Conservation (phyloP, 92 coral and sea anemone genomes). For the Parazoanthus swiftii region DNA sequence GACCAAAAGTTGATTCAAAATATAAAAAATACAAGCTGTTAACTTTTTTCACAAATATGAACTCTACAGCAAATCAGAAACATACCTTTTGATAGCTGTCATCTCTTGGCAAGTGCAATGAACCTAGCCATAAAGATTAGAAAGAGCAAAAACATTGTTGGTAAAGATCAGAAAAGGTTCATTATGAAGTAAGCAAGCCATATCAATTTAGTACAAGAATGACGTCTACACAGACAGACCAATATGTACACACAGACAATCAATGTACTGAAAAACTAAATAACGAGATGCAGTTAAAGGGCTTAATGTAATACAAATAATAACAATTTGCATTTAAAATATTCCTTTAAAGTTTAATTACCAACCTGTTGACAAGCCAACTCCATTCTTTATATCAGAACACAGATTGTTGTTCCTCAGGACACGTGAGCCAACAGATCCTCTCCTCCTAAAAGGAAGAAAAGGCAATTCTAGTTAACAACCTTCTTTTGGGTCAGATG, state of each 20-base stretch:
- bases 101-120: slow-evolving; percentile 74
- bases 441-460: slow-evolving; percentile 69
- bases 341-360: too few species aligned
- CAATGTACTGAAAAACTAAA: too few species aligned
- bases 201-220: too few species aligned
- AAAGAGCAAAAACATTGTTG: not conserved
- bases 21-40: too few species aligned
- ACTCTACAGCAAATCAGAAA: not conserved
- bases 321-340: too few species aligned
- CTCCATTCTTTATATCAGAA: slow-evolving; percentile 54
- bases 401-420: slow-evolving; percentile 72
- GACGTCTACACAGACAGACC: slow-evolving; percentile 6
- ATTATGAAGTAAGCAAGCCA: slow-evolving; percentile 19
- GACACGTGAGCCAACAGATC: slow-evolving; percentile 83
- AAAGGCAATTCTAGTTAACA: not conserved
- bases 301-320: too few species aligned
- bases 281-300: too few species aligned
- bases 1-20: too few species aligned
- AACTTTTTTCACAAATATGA: too few species aligned
- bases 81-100: slow-evolving; percentile 68
- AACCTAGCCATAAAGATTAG: slow-evolving; percentile 47
- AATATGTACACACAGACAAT: too few species aligned
- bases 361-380: slow-evolving; percentile 39
- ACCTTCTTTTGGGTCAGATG: too few species aligned
- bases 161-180: not conserved